These are phyloP conservation scores for Epizoanthus scotinus DNA, from an alignment of 92 coral and sea anemone genomes.

Conservation along the genomic window DNA sequence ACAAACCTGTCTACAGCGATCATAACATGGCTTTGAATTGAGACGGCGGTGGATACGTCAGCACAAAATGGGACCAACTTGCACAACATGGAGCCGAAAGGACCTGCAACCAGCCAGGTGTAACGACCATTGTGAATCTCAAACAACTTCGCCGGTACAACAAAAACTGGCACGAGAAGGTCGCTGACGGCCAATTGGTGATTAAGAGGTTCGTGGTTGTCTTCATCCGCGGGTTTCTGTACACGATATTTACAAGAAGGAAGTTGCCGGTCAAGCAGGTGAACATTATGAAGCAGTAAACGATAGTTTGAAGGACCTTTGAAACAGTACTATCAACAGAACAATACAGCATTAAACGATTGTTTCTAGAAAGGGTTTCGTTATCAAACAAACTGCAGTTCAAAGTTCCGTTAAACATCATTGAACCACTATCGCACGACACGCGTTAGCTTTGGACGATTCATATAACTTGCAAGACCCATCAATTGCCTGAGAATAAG, in stretches of 20 bases:
- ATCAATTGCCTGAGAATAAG: no score
- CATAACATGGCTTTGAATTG: constrained; percentile 6
- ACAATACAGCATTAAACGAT: background rate
- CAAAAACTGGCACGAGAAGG: background rate
- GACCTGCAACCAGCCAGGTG: background rate
- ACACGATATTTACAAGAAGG: background rate
- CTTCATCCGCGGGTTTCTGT: background rate
- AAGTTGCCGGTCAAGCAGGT: background rate
- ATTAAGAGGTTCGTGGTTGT: background rate
- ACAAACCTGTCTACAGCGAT: constrained; percentile 13
- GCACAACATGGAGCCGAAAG: background rate
- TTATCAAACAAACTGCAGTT: background rate
- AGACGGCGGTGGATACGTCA: constrained; percentile 3
- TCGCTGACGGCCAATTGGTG: constrained; percentile 13
- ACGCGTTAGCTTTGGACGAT: background rate
- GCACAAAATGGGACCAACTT: constrained; percentile 15
- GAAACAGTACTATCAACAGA: background rate
- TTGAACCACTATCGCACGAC: background rate
- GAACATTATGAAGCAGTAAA: constrained; percentile 5
- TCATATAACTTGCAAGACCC: no score
- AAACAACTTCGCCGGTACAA: constrained; percentile 1
- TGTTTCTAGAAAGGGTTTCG: background rate
- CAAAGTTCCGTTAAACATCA: background rate
- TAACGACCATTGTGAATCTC: constrained; percentile 5
- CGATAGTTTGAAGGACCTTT: background rate